These are phyloP conservation scores for Limnephilus auricula DNA, from an alignment of 2,888 invertebrate genomes.

Conservation along the genomic window DNA sequence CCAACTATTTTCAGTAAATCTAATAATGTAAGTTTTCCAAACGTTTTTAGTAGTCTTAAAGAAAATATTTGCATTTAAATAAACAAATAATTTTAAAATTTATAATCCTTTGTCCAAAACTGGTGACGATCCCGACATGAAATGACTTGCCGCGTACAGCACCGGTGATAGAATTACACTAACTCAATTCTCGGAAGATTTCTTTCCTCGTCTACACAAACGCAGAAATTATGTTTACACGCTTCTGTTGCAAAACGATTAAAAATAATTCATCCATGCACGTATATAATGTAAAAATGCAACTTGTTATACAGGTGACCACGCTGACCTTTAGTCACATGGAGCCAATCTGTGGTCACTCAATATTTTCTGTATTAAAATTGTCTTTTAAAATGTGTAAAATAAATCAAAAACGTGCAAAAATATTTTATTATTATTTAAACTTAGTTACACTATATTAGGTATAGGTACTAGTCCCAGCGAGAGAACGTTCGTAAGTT, in stretches of 20 bases:
- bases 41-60: not conserved
- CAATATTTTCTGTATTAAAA: too few relatives aligned
- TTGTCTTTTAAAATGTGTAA: too few relatives aligned
- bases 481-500: too few relatives aligned
- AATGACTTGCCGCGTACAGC: not conserved
- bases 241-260: not conserved
- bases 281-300: not conserved
- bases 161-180: slow-evolving; percentile 9
- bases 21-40: too few relatives aligned
- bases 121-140: not conserved
- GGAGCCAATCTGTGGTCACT: too few relatives aligned
- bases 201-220: slow-evolving; percentile 21
- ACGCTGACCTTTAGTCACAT: too few relatives aligned
- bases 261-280: not conserved
- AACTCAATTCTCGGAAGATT: slow-evolving; percentile 14
- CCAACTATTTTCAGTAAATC: too few relatives aligned
- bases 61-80: not conserved
- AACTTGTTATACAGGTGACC: too few relatives aligned
- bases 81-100: not conserved
- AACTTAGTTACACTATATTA: too few relatives aligned
- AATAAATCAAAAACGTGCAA: too few relatives aligned
- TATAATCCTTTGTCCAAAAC: not conserved
- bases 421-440: too few relatives aligned
- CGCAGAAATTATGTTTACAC: slow-evolving; percentile 13
- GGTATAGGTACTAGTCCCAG: too few relatives aligned